A percentile compares a stretch with the other conserved stretches of the same genome.
phyloP scores from a whole-genome alignment of 64 coral and sea anemone species.

The Dendrophyllia cribrosa region DNA sequence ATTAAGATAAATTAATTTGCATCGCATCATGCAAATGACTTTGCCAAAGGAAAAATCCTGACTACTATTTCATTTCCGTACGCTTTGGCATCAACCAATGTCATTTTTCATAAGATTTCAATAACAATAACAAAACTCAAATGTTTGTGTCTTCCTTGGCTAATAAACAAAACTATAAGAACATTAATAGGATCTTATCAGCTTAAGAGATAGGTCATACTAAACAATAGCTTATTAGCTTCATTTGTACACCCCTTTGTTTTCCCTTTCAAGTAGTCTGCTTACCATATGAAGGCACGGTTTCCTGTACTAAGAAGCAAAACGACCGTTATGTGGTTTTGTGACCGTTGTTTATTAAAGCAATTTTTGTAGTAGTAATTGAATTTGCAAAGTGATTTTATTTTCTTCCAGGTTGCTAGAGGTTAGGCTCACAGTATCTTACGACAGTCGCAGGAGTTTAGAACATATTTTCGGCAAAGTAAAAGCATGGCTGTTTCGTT shows the following conservation, averaged over 20 bases:
- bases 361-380: neutral
- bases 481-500: neutral
- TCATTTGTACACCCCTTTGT: constrained; percentile 16
- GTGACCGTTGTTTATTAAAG: neutral
- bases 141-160: no score
- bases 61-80: no score
- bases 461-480: neutral
- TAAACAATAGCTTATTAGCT: constrained; percentile 31
- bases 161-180: no score
- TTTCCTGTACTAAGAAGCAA: neutral
- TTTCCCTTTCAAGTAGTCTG: constrained; percentile 3
- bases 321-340: neutral
- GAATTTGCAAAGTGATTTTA: neutral
- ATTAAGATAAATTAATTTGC: no score
- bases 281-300: constrained; percentile 36
- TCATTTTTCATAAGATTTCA: no score
- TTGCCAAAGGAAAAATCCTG: no score
- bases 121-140: no score
- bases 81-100: no score
- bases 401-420: neutral
- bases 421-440: neutral
- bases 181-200: neutral
- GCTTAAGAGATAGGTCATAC: neutral
- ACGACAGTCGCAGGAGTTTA: neutral
- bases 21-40: no score